A percentile compares a stretch with the other conserved stretches of the same genome.
Evolutionary conservation across 2,888 invertebrate species (phyloP).

Genomic region (Pyrrhosoma nymphula): DNA sequence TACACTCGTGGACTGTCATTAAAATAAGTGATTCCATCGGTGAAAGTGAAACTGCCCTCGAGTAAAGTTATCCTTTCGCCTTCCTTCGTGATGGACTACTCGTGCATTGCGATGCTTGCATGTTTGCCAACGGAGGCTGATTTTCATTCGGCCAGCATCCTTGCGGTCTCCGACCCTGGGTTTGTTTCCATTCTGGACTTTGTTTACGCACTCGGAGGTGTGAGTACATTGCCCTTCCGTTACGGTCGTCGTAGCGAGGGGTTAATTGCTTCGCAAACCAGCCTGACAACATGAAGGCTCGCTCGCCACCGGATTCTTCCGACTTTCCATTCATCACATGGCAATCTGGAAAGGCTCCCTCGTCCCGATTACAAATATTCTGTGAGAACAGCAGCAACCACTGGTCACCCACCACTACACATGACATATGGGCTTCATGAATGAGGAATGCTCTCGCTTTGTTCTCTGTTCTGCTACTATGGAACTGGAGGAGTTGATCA

Average conservation of each 20-base stretch:
- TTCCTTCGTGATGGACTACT: neutral
- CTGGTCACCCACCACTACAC: neutral
- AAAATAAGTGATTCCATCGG: rapidly evolving
- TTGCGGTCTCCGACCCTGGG: neutral
- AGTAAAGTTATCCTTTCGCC: neutral
- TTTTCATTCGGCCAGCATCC: neutral
- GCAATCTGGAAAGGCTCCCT: no score
- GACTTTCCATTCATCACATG: neutral
- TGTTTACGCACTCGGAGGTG: neutral
- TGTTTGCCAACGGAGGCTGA: neutral
- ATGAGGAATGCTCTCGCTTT: neutral
- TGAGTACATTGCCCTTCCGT: neutral
- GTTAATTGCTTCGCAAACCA: neutral
- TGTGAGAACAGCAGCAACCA: neutral
- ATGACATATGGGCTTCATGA: neutral
- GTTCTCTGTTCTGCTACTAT: neutral
- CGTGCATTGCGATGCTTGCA: neutral
- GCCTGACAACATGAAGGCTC: neutral
- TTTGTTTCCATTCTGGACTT: neutral
- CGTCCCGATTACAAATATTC: neutral
- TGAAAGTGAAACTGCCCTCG: neutral
- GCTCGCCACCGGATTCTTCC: neutral
- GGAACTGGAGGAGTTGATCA: neutral
- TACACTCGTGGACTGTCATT: neutral
- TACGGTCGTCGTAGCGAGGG: neutral